These are phyloP conservation scores for Tichodroma muraria DNA, from an alignment of 2,113 vertebrate species.

Conservation along the genomic window DNA sequence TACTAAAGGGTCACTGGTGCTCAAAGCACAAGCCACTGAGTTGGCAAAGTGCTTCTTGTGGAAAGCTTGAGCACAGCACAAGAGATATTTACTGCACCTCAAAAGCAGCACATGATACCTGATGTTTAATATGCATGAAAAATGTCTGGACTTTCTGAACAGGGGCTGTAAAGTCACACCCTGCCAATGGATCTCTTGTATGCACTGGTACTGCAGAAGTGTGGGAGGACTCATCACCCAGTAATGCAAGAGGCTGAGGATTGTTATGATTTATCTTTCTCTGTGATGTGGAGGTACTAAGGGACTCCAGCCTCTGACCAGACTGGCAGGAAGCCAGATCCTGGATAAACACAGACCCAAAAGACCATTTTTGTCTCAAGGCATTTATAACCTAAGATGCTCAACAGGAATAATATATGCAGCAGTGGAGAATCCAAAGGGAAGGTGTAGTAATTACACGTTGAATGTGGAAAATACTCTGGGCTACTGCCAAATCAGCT, in stretches of 20 bases:
- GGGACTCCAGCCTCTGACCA: not conserved
- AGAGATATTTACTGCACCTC: not conserved
- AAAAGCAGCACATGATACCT: not conserved
- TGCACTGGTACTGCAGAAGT: not conserved
- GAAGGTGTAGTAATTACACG: not conserved
- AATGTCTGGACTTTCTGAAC: not conserved
- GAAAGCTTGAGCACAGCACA: not conserved
- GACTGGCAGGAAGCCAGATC: not conserved
- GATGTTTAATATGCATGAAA: not conserved
- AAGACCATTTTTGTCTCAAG: not conserved
- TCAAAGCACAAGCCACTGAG: not conserved
- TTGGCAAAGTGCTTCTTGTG: not conserved
- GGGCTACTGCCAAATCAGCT: not conserved
- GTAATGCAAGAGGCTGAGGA: not conserved
- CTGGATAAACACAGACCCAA: not conserved
- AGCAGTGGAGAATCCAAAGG: not conserved
- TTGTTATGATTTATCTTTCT: not conserved
- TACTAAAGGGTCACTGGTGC: not conserved
- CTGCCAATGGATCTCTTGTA: not conserved
- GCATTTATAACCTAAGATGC: not conserved
- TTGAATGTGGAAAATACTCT: not conserved
- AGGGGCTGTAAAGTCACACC: not conserved
- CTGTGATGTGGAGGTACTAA: not conserved
- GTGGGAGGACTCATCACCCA: not conserved
- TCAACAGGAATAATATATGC: not conserved